Base-by-base conservation (phyloP, 2,888 invertebrate genomes). In the Pasiphila rectangulata region DNA sequence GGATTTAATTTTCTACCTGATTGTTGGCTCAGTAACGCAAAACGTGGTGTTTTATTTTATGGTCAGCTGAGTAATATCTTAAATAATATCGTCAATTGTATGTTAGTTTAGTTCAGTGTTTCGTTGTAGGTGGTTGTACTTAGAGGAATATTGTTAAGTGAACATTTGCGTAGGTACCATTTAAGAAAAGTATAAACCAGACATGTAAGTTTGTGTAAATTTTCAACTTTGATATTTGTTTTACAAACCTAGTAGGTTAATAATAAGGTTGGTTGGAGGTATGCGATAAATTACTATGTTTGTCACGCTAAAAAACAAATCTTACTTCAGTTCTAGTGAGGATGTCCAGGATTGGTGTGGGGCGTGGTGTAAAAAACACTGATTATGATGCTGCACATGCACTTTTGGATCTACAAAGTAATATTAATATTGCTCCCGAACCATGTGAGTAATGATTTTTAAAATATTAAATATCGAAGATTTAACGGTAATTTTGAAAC, bases 321-420 rank as follows among this genome's bases (percentile, higher is more conserved):
- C 1, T 17, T 15, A 19, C 5, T 4, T 9, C 20, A 25, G 12
- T 20, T 27, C 25, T 10, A 37, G 32, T n/a, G 4, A 34, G 21
- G 12, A 64, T 62, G 59, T 53, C 62, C 9, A 34, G 48, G 1
- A 13, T 57, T 12, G 54, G 53, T 19, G 54, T 63, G 41, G 55
- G 39, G 32, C 29, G 23, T 24, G 21, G 32, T 7, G 12, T 39
- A 15, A 57, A 50, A 42, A 64, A 60, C 19, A 57, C 46, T 4
- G 69, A 72, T 12, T 59, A 58, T 17, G 69, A 69, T 42, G 69
- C 68, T 25, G 69, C 69, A 2, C 69, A 67, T 39, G 66, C 66
- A 1, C 57, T 72, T 15, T 48, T 70, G 37, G 64, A 68, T 32
- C 57, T 72, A 12, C 67, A 67, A 46, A 57, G 64, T 36, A 54